These are phyloP conservation scores for Drosophila meridiana DNA, from an alignment of 2,888 invertebrate genomes.

Conservation along the genomic window DNA sequence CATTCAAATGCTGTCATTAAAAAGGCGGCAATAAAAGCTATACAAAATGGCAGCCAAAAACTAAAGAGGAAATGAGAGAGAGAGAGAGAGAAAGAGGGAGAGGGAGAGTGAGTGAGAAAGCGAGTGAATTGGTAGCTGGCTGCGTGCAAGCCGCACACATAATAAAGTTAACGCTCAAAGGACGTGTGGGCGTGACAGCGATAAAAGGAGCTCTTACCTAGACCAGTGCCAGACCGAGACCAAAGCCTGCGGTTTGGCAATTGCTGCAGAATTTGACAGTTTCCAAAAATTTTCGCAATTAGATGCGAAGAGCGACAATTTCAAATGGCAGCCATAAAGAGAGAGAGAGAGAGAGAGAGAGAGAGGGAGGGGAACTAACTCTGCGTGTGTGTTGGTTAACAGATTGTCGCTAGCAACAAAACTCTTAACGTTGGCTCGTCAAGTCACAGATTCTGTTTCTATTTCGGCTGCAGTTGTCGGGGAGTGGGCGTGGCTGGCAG, in stretches of 20 bases:
- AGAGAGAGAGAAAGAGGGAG: not conserved
- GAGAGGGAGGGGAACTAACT: not conserved
- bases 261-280: constrained; percentile 74
- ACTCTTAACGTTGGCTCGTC: constrained; percentile 60
- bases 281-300: constrained; percentile 77
- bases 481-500: not conserved
- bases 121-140: constrained; percentile 39
- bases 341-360: not conserved
- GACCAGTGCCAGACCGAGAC: constrained; percentile 51
- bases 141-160: constrained; percentile 63
- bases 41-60: constrained; percentile 53
- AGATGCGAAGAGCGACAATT: constrained; percentile 72
- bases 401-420: constrained; percentile 62
- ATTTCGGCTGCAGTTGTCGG: constrained; percentile 25
- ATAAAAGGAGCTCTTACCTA: constrained; percentile 19
- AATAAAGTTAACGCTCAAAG: constrained; percentile 68
- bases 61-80: constrained; percentile 13
- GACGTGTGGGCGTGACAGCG: constrained; percentile 37
- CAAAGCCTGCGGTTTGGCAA: constrained; percentile 67
- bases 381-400: constrained; percentile 47
- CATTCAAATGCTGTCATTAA: constrained; percentile 63
- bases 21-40: constrained; percentile 60
- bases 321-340: constrained; percentile 45
- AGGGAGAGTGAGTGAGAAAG: constrained; percentile 2
- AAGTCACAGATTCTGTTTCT: constrained; percentile 57